These are phyloP conservation scores for Nomada hirtipes DNA, from an alignment of 2,888 invertebrate species.

Conservation along the genomic window DNA sequence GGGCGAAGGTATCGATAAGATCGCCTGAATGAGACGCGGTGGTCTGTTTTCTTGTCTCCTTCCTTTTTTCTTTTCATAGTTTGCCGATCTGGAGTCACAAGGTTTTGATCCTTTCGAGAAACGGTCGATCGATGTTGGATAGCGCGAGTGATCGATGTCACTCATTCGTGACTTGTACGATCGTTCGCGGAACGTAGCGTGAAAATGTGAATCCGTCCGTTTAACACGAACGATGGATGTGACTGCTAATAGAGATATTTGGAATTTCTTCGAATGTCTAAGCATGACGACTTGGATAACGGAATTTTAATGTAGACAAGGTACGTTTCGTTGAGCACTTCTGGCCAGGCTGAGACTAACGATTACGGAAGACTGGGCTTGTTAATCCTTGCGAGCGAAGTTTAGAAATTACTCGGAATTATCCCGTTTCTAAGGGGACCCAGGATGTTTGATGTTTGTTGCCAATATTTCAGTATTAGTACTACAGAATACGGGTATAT, in stretches of 20 bases:
- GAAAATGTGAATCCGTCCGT: conserved; percentile 2
- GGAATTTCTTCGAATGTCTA: neutral
- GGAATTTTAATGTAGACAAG: no score
- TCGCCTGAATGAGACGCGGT: conserved; percentile 16
- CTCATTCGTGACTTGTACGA: neutral
- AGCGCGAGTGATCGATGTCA: conserved; percentile 41
- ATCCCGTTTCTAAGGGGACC: no score
- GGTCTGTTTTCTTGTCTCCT: neutral
- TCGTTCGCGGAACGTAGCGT: neutral
- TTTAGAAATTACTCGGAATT: no score
- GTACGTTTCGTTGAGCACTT: no score
- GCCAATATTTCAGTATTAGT: no score
- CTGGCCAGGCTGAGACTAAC: no score
- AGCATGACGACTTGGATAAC: neutral
- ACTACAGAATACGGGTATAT: no score
- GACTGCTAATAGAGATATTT: neutral
- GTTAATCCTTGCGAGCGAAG: no score
- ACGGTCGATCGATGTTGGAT: conserved; percentile 29
- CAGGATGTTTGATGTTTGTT: no score
- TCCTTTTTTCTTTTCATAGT: neutral
- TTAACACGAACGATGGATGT: neutral
- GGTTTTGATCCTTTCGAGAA: conserved; percentile 49
- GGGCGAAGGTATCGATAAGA: conserved; percentile 48
- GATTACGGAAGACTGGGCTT: no score
- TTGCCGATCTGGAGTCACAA: conserved; percentile 46